Base-by-base conservation (phyloP, 2,113 vertebrate genomes). In the Chauna torquata region DNA sequence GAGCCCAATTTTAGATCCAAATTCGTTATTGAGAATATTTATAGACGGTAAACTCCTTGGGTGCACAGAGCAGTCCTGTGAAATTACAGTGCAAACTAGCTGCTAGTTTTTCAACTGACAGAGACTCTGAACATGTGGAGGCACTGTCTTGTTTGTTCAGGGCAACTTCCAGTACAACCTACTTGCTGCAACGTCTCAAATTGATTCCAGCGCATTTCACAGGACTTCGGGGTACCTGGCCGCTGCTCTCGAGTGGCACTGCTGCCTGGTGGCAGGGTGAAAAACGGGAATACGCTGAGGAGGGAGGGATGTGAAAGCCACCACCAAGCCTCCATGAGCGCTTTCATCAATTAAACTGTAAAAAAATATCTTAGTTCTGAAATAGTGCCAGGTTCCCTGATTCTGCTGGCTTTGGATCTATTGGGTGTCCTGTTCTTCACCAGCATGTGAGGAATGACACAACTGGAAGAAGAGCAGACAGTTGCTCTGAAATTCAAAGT, bases 1-100 rank as follows among this genome's bases (percentile, higher is more conserved):
- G 94, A 90, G 76, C 55, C 96, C 78, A 96, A 40, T 96, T 97
- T 98, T 97, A 97, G 83, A 93, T 93, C 97, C 92, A 97, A 97
- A 97, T 98, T 97, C 94, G 90, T 97, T 97, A 94, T 70, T 93
- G 85, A 96, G 91, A 96, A 88, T 97, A 98, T 97, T 96, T 97
- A 96, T 96, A 95, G 96, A 96, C 8, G 75, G 92, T 91, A 96
- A 98, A 96, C 52, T 95, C 88, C 78, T 96, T 82, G 58, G 89
- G 86, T 75, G 82, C 93, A 58, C 8, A 45, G 59, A 94, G 25
- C 65, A 88, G 90, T 36, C 59, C 70, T 92, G 70, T 81, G 82
- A 97, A 94, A 97, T 71, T 50, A 87, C 86, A 91, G 86, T 3
- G 8, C 49, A 92, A 88, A 94, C 94, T 61, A 94, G 88, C 55